Base-by-base conservation (phyloP, 2,888 invertebrate genomes). In the Drosophila subsilvestris region DNA sequence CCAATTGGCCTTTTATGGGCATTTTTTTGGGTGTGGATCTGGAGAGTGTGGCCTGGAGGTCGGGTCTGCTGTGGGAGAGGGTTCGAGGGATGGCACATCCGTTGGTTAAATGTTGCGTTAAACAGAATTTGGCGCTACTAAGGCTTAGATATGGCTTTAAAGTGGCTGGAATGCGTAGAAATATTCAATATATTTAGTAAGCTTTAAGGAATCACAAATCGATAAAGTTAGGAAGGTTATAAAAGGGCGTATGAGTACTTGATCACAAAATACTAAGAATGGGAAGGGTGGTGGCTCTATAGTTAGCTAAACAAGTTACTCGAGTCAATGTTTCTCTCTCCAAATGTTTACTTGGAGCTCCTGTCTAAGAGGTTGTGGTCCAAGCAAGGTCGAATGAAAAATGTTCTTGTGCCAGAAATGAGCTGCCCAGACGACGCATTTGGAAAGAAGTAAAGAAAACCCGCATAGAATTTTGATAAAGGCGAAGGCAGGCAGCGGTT, bases 71-170 rank as follows among this genome's bases (percentile, higher is more conserved):
- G 59, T 67, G 74, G 65, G 50, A 68, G 32, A 4, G n/a, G n/a
- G 32, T 14, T 14, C 32, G 6, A 4, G 37, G 37, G 37, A 12
- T 37, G 69, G 49, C 53, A 55, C 43, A 60, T 58, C 63, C 76
- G 72, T 72, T 76, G 73, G 81, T 84, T 81, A 80, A 83, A 83
- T 84, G 75, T 80, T 72, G 75, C 80, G 71, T 80, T 74, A 76
- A 71, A 80, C 67, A 75, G 63, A 63, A 74, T 73, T 76, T 63
- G 49, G 68, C 48, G 42, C 55, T 22, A 12, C 49, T 22, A 3
- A 18, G 8, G 20, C 0, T 22, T 22, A n/a, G 14, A 20, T 17
- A 22, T 37, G 17, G 59, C 63, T 63, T 63, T 59, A 63, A 63
- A 50, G 27, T 42, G 17, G 20, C 47, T 42, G 18, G 12, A 20